Percentiles rank a stretch among this genome's conserved stretches.
Conservation (phyloP, 2,888 invertebrate genomes). For the Catocala fraxini region DNA sequence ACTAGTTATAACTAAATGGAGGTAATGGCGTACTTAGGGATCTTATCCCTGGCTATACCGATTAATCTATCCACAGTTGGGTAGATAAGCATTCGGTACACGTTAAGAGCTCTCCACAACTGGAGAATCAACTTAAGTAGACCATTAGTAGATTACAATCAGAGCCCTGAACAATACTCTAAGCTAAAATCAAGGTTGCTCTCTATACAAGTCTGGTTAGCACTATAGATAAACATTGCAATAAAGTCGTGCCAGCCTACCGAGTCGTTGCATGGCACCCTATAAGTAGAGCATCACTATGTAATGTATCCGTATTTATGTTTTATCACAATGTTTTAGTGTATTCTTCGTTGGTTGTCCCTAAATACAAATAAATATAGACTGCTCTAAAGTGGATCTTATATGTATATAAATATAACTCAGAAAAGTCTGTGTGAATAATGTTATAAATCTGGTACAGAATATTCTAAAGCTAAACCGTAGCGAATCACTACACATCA, state of each 20-base stretch:
- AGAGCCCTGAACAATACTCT: neutral
- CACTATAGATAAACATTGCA: neutral
- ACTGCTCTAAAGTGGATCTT: too few species aligned
- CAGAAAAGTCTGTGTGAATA: neutral
- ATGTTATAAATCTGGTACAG: neutral
- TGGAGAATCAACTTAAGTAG: neutral
- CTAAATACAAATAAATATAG: too few species aligned
- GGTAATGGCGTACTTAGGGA: neutral
- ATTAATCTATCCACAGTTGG: neutral
- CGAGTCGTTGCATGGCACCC: too few species aligned
- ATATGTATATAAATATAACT: neutral
- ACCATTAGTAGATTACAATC: constrained; percentile 1
- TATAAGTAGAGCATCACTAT: too few species aligned
- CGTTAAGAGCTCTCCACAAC: neutral
- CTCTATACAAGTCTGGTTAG: neutral
- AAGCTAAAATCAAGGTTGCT: neutral
- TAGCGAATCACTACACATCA: constrained; percentile 11
- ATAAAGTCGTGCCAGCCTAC: too few species aligned
- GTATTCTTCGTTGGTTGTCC: too few species aligned
- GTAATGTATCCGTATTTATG: too few species aligned
- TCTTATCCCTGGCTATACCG: neutral
- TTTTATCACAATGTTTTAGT: too few species aligned
- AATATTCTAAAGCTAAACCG: constrained; percentile 8
- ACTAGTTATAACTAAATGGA: neutral
- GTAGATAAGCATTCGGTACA: neutral